Evolutionary conservation across 2,113 vertebrate genomes (phyloP).

Genomic region (Solea senegalensis): DNA sequence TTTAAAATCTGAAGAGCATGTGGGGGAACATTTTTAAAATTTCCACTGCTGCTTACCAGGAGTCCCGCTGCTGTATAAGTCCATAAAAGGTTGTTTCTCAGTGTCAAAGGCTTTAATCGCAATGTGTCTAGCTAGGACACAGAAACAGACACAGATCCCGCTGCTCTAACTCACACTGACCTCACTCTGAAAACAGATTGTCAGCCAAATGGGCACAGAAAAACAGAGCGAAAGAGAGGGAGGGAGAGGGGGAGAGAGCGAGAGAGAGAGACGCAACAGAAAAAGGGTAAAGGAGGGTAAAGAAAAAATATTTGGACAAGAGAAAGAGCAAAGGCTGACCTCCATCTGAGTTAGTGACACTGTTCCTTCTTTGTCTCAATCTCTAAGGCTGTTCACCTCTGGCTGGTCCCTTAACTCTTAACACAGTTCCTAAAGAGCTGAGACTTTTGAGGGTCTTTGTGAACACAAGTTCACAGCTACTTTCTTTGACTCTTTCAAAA

Average conservation of each 20-base stretch:
- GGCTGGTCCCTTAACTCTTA: slow-evolving; percentile 9
- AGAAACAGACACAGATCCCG: slow-evolving; percentile 71
- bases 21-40: slow-evolving; percentile 45
- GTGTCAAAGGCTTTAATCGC: slow-evolving; percentile 73
- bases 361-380: slow-evolving; percentile 7
- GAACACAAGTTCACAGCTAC: background rate
- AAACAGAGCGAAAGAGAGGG: slow-evolving; percentile 28
- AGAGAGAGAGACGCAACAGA: slow-evolving; percentile 2
- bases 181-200: slow-evolving; percentile 76
- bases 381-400: slow-evolving; percentile 10
- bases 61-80: slow-evolving; percentile 57
- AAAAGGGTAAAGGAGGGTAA: slow-evolving; percentile 16
- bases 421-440: slow-evolving; percentile 1
- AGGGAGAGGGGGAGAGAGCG: slow-evolving; percentile 13
- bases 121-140: slow-evolving; percentile 69
- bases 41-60: slow-evolving; percentile 70
- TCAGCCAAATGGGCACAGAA: slow-evolving; percentile 62
- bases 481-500: background rate
- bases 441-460: background rate
- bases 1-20: slow-evolving; percentile 34
- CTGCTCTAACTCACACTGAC: slow-evolving; percentile 80
- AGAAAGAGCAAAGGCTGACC: slow-evolving; percentile 31
- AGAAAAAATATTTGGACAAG: slow-evolving; percentile 51
- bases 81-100: slow-evolving; percentile 78
- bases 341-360: slow-evolving; percentile 29